Conservation (phyloP, 2,797 vertebrate species). For the Esox lucius region DNA sequence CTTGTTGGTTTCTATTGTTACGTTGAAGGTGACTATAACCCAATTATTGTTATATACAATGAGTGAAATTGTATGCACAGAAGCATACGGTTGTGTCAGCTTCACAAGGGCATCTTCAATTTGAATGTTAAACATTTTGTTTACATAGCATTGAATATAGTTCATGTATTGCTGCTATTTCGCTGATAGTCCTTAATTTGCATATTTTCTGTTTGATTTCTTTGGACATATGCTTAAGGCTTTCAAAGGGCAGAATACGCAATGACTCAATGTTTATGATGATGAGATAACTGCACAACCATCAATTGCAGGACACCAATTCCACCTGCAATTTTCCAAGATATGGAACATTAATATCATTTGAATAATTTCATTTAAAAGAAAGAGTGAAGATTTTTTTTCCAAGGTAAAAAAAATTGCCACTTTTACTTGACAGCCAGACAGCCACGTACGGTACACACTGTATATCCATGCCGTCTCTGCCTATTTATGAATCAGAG, state of each 20-base stretch:
- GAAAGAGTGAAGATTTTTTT: constrained; percentile 35
- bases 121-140: constrained; percentile 36
- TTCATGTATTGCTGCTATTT: constrained; percentile 48
- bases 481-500: constrained; percentile 59
- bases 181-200: constrained; percentile 47
- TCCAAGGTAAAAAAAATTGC: constrained; percentile 10
- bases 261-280: constrained; percentile 59
- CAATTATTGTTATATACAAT: constrained; percentile 33
- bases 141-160: constrained; percentile 49
- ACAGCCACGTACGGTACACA: constrained; percentile 51
- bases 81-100: constrained; percentile 18
- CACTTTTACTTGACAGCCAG: constrained; percentile 60
- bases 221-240: constrained; percentile 16
- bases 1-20: background rate
- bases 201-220: constrained; percentile 43
- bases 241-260: constrained; percentile 30
- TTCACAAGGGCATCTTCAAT: constrained; percentile 19
- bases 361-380: constrained; percentile 63
- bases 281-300: constrained; percentile 52
- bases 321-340: constrained; percentile 58
- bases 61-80: background rate
- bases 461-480: constrained; percentile 48
- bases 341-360: constrained; percentile 62
- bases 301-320: constrained; percentile 61
- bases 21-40: background rate